A percentile compares a stretch with the other conserved stretches of the same genome.
Conservation (phyloP, 2,888 invertebrate genomes). For the Cryptus viduatorius region DNA sequence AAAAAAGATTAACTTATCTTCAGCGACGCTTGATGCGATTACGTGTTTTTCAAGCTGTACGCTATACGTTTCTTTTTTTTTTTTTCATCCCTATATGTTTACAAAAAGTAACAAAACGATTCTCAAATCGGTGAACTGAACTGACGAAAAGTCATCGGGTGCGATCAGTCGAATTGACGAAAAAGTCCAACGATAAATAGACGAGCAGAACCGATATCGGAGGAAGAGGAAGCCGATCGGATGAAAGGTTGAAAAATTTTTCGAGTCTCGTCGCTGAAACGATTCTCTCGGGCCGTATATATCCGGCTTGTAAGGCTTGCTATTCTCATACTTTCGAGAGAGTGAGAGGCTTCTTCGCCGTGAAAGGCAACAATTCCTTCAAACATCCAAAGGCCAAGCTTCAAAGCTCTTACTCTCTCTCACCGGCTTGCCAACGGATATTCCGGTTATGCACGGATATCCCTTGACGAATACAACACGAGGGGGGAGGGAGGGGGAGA, state of each 20-base stretch:
- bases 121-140: background rate
- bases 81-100: background rate
- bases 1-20: too few relatives aligned
- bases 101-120: background rate
- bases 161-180: constrained; percentile 48
- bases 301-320: constrained; percentile 34
- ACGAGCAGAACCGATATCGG: background rate
- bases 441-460: constrained; percentile 63
- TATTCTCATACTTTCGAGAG: background rate
- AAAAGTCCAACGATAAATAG: constrained; percentile 15
- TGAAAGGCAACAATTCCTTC: constrained; percentile 34
- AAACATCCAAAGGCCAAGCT: constrained; percentile 57
- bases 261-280: constrained; percentile 38
- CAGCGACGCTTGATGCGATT: background rate
- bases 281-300: constrained; percentile 40
- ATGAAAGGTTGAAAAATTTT: constrained; percentile 59
- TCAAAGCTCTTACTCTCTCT: constrained; percentile 2
- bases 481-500: background rate
- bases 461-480: constrained; percentile 53
- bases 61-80: too few relatives aligned
- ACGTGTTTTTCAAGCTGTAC: background rate
- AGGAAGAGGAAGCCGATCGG: constrained; percentile 17
- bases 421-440: constrained; percentile 62
- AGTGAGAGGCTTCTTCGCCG: constrained; percentile 5
- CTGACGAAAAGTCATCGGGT: constrained; percentile 53